A percentile compares a stretch with the other conserved stretches of the same genome.
These are phyloP conservation scores for Cardiocondyla obscurior DNA, from an alignment of 1,140 invertebrate genomes.

Conservation along the genomic window DNA sequence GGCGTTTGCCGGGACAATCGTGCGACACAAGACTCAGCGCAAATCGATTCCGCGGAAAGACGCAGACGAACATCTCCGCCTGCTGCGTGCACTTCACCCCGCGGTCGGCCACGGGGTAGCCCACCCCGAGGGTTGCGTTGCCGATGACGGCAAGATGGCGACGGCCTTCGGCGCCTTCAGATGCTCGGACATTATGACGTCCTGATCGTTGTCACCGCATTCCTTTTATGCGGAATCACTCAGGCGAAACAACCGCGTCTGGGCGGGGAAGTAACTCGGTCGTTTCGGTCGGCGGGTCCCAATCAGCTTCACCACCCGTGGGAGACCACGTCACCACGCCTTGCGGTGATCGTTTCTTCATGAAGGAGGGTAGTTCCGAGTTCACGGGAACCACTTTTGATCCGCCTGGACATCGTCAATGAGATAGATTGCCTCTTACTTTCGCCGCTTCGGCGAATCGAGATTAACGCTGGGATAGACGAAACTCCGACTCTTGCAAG, in stretches of 20 bases:
- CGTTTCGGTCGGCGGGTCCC: background rate
- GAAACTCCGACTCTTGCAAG: background rate
- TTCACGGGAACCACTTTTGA: too few species aligned
- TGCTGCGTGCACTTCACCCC: background rate
- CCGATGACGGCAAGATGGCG: slow-evolving; percentile 4
- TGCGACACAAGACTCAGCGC: background rate
- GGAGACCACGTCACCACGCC: background rate
- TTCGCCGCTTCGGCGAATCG: too few species aligned
- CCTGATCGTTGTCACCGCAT: slow-evolving; percentile 82
- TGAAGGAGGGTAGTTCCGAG: too few species aligned
- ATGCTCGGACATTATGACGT: slow-evolving; percentile 74
- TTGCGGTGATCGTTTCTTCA: too few species aligned
- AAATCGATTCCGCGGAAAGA: background rate
- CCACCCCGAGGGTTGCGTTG: slow-evolving; percentile 28
- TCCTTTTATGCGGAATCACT: slow-evolving; percentile 81
- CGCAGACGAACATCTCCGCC: background rate
- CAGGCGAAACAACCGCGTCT: slow-evolving; percentile 69
- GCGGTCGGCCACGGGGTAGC: background rate
- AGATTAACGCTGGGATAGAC: background rate
- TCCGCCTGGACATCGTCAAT: too few species aligned
- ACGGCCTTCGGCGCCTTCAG: slow-evolving; percentile 24
- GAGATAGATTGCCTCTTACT: too few species aligned
- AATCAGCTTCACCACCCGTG: slow-evolving; percentile 8
- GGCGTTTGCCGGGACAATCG: slow-evolving; percentile 36
- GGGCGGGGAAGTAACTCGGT: background rate